Evolutionary conservation across 2,113 vertebrate genomes (phyloP), one percentile per base, ranked within the genome.

Genomic region (Thomomys bottae): DNA sequence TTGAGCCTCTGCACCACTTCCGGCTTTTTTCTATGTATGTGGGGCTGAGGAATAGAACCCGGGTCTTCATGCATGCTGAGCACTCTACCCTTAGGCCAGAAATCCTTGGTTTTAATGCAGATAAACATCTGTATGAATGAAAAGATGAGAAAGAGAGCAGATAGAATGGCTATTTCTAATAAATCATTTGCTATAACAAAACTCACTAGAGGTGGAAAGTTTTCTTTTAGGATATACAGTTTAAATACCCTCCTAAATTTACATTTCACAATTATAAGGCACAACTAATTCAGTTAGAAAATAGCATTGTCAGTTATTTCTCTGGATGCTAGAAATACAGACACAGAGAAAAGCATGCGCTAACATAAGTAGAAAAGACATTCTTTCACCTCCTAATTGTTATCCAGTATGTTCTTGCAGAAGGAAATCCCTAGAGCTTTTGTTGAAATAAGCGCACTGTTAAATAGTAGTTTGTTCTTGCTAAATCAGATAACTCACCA

Each of bases 361-460:
- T 88, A 93, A 59, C 9, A n/a, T 88, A 93, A 84, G 84, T 77
- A 78, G 38, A 92, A 88, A 94, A 92, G 57, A 81, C 36, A 77
- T 42, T 86, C 93, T 71, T 82, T 92, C 90, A 92, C 88, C 63
- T 93, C 68, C 88, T 96, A 89, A 94, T 94, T 95, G 83, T 93
- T 80, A 81, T 86, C 88, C 75, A 75, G 63, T 30, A 72, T 24
- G 24, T 45, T 81, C 32, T 10, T 34, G 6, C 24, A n/a, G 72
- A 93, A 93, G 84, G 71, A 90, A 95, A 84, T 88, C 90, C 78
- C 67, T 30, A 73, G 86, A 89, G 88, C 87, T 86, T 86, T 77
- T 84, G 86, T 90, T 84, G 76, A 79, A 93, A 92, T 61, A 92
- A 90, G 78, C n/a, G 4, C 12, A 23, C 72, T 72, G 45, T 89